Conservation (phyloP, 1,140 invertebrate species). For the Homalodisca vitripennis region DNA sequence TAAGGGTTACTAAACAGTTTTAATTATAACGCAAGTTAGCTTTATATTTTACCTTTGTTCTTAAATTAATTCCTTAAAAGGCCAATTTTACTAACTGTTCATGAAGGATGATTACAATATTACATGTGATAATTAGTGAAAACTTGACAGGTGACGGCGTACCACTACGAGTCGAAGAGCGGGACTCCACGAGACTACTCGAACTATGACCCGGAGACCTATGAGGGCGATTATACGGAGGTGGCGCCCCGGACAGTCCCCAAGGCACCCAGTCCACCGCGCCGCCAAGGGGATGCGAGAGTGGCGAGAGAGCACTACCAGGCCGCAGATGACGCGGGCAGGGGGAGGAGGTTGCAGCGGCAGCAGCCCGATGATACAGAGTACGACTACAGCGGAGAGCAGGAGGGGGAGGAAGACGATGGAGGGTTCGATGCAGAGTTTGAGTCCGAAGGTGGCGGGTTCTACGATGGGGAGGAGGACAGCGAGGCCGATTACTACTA, state of each 20-base stretch:
- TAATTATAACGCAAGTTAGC: too few species aligned
- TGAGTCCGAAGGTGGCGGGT: slow-evolving; percentile 19
- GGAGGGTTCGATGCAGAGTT: slow-evolving; percentile 16
- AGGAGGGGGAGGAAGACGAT: slow-evolving; percentile 2
- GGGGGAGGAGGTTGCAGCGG: too few species aligned
- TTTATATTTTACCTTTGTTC: too few species aligned
- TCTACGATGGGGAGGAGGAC: slow-evolving; percentile 32
- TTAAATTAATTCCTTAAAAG: too few species aligned
- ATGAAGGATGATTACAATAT: too few species aligned
- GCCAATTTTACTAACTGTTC: too few species aligned
- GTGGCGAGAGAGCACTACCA: neutral
- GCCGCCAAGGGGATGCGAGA: too few species aligned
- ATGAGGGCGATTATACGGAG: slow-evolving; percentile 13
- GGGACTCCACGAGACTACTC: slow-evolving; percentile 26
- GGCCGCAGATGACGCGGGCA: slow-evolving; percentile 20
- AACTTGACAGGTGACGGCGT: slow-evolving; percentile 16
- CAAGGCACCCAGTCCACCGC: neutral
- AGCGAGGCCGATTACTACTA: too few species aligned
- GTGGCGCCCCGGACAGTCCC: neutral
- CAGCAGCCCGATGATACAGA: slow-evolving; percentile 25
- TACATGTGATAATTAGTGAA: too few species aligned
- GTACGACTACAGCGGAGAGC: slow-evolving; percentile 16
- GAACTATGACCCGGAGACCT: slow-evolving; percentile 23
- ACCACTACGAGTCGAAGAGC: slow-evolving; percentile 28
- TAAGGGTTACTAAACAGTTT: too few species aligned